Evolutionary conservation across 2,797 vertebrate genomes (phyloP), one percentile per base, ranked within the genome.

Genomic region (Coregonus suidteri): DNA sequence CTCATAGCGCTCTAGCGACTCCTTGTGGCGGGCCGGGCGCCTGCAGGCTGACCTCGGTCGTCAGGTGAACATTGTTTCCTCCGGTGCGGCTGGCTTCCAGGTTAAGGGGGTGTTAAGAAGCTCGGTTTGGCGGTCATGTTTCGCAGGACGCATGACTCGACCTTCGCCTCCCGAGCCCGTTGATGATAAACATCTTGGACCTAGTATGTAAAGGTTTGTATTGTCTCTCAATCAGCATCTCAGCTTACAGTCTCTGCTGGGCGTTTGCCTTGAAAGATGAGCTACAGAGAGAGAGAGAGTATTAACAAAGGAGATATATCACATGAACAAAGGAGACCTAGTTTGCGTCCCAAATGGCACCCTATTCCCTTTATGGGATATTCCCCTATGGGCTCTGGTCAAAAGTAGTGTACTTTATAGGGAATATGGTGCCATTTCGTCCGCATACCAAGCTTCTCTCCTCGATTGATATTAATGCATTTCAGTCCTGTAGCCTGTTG

Each of bases 131-230:
- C 25, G 25, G 25, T 25, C 25, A 25, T 25, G 25, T 25, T 25
- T 25, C 25, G 25, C 25, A 25, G 25, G 25, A 25, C 25, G 25
- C 25, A 25, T 25, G 25, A 25, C 25, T 25, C 25, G 25, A 25
- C 25, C 25, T 25, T 25, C 25, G 25, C 25, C 25, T 25, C 25
- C 25, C 25, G 25, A 25, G 25, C 25, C 25, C 25, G 25, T 25
- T 25, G 25, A 25, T 67, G 15, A 67, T 67, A 67, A 67, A 67
- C 65, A 67, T 67, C 65, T 31, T 67, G 65, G 65, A 25, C 59
- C n/a, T 9, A 14, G 59, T 64, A 64, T 34, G 31, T 66, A 66
- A 31, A 13, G 30, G 64, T 66, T 66, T 66, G 64, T 31, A 15
- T 4, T 15, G 4, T 67, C 65, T 67, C 6, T 31, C 9, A 11